Percentiles rank a stretch among this genome's conserved stretches.
These are phyloP conservation scores for Poecile atricapillus DNA, from an alignment of 2,113 vertebrate genomes.

Conservation along the genomic window DNA sequence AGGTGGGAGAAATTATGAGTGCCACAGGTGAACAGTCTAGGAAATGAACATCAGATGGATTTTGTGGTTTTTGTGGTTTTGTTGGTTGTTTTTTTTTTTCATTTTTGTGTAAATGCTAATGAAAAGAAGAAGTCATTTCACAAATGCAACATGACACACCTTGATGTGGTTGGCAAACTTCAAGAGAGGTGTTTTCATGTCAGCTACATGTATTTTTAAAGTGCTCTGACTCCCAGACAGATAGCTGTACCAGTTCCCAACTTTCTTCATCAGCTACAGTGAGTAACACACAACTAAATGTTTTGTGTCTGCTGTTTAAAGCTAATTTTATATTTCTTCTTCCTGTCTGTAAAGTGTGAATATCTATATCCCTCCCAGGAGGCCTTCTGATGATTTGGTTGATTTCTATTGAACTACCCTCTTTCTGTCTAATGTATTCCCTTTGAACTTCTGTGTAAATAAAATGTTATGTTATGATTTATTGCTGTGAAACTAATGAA, in stretches of 20 bases:
- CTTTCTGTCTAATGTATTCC: constrained; percentile 60
- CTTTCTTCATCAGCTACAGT: constrained; percentile 52
- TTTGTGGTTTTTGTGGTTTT: not conserved
- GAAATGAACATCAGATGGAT: not conserved
- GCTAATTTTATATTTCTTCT: constrained; percentile 69
- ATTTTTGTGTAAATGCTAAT: not conserved
- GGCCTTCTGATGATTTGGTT: constrained; percentile 56
- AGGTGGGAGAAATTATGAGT: constrained; percentile 31
- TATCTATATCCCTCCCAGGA: constrained; percentile 62
- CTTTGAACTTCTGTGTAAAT: constrained; percentile 60
- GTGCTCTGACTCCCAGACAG: constrained; percentile 60
- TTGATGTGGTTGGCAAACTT: constrained; percentile 45
- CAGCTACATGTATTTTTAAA: constrained; percentile 58
- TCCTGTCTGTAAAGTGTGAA: constrained; percentile 63
- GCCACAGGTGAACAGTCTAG: constrained; percentile 19
- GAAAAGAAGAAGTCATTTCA: constrained; percentile 29
- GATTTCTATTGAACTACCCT: constrained; percentile 65
- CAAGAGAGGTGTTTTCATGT: constrained; percentile 49
- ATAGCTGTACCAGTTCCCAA: constrained; percentile 65
- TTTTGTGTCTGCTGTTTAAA: constrained; percentile 73
- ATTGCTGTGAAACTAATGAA: constrained; percentile 75
- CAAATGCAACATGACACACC: constrained; percentile 1
- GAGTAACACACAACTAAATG: constrained; percentile 60
- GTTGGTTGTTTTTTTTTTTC: not conserved
- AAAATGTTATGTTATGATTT: constrained; percentile 65